Conservation (phyloP, 2,888 invertebrate species). For the Euzophera pinguis region DNA sequence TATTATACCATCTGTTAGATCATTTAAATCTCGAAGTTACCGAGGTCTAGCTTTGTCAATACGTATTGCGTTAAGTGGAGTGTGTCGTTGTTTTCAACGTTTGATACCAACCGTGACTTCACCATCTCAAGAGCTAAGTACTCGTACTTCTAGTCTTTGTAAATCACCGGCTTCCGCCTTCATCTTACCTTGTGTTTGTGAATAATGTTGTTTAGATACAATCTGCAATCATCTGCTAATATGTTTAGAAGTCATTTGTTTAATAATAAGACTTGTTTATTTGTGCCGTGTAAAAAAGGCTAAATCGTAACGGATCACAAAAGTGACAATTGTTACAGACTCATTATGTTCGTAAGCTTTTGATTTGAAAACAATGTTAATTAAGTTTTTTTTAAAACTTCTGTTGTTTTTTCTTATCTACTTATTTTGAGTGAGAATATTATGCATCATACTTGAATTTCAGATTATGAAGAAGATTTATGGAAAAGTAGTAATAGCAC, state of each 20-base stretch:
- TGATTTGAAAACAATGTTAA: no score
- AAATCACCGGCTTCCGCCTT: constrained; percentile 4
- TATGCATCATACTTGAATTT: no score
- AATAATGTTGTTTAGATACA: background rate
- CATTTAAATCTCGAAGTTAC: background rate
- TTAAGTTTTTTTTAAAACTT: no score
- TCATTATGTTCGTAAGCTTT: no score
- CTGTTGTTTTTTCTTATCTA: no score
- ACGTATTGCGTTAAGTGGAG: constrained; percentile 5
- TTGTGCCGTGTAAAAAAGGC: no score
- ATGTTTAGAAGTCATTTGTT: background rate
- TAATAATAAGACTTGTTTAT: no score
- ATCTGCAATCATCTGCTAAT: background rate
- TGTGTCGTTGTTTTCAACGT: background rate
- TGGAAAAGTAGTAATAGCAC: no score
- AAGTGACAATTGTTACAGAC: no score
- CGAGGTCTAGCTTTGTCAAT: constrained; percentile 2
- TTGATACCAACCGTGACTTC: background rate
- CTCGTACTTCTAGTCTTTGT: background rate
- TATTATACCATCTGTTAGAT: background rate
- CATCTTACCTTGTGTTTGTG: constrained; percentile 3
- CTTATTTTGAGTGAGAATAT: no score
- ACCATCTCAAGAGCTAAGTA: background rate
- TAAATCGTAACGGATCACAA: no score
- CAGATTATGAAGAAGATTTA: no score